phyloP scores from a whole-genome alignment of 2,797 vertebrate genomes.

The Odontamblyopus lacepedii region DNA sequence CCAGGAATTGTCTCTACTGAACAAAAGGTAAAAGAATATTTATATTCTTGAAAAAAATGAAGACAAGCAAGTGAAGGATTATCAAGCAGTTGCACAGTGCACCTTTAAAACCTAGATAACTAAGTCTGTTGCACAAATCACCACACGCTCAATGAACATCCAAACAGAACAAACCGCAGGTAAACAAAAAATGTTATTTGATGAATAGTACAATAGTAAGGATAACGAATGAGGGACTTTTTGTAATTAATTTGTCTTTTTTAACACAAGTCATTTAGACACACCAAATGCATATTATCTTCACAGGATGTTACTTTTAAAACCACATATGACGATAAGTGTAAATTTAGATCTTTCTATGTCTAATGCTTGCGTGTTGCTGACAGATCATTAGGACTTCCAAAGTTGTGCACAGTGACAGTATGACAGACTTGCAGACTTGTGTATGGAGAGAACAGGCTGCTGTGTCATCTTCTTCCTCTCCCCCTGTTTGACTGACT shows the following conservation, averaged over 20 bases:
- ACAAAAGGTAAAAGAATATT: too few species aligned
- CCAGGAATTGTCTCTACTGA: too few species aligned
- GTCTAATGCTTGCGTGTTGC: not conserved
- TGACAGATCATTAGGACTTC: conserved; percentile 10
- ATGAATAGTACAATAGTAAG: not conserved
- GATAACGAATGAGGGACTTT: not conserved
- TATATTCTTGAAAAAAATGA: too few species aligned
- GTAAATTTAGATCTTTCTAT: not conserved
- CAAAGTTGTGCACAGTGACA: conserved; percentile 2
- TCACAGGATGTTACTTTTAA: conserved; percentile 18
- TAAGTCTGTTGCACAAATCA: not conserved
- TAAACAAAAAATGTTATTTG: too few species aligned
- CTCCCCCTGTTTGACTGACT: conserved; percentile 45
- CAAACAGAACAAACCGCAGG: too few species aligned
- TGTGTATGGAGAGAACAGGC: conserved; percentile 39
- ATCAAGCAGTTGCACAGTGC: too few species aligned
- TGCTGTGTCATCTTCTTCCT: conserved; percentile 68
- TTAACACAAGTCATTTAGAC: not conserved
- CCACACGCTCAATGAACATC: not conserved
- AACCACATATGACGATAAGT: conserved; percentile 1
- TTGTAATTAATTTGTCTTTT: too few species aligned
- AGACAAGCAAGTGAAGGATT: too few species aligned
- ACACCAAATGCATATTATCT: not conserved
- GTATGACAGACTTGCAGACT: conserved; percentile 32
- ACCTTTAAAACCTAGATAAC: too few species aligned